Conservation (phyloP, 30 jellyfish, hydroid and myxozoan genomes). For the Mastigias papua region DNA sequence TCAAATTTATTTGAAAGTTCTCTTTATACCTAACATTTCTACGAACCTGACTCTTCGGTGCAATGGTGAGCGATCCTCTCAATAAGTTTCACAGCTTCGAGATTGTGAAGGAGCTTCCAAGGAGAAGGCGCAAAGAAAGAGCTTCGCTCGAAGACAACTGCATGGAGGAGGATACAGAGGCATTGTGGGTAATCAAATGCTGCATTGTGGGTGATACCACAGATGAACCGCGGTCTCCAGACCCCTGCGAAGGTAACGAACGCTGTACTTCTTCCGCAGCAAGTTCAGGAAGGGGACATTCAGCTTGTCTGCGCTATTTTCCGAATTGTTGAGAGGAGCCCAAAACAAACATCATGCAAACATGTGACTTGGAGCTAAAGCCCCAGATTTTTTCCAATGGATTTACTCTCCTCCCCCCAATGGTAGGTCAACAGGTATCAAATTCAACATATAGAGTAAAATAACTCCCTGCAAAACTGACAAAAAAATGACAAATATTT, state of each 20-base stretch:
- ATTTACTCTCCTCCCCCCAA: too few relatives aligned
- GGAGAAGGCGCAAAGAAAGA: constrained; percentile 47
- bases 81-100: constrained; percentile 26
- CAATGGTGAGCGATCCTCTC: neutral
- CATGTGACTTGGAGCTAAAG: too few relatives aligned
- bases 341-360: too few relatives aligned
- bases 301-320: too few relatives aligned
- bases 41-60: neutral
- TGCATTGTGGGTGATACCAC: constrained; percentile 36
- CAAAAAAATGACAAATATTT: too few relatives aligned
- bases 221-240: neutral
- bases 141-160: constrained; percentile 54
- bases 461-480: too few relatives aligned
- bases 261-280: too few relatives aligned
- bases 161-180: constrained; percentile 66
- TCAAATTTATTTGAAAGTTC: neutral
- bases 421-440: too few relatives aligned
- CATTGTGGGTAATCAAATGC: constrained; percentile 3
- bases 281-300: too few relatives aligned
- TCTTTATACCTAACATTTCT: neutral
- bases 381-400: too few relatives aligned
- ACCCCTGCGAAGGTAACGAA: neutral
- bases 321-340: too few relatives aligned
- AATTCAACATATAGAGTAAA: too few relatives aligned
- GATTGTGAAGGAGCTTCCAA: constrained; percentile 81